A percentile compares a stretch with the other conserved stretches of the same genome.
Conservation (phyloP, 2,113 vertebrate genomes). For the Lagopus muta region DNA sequence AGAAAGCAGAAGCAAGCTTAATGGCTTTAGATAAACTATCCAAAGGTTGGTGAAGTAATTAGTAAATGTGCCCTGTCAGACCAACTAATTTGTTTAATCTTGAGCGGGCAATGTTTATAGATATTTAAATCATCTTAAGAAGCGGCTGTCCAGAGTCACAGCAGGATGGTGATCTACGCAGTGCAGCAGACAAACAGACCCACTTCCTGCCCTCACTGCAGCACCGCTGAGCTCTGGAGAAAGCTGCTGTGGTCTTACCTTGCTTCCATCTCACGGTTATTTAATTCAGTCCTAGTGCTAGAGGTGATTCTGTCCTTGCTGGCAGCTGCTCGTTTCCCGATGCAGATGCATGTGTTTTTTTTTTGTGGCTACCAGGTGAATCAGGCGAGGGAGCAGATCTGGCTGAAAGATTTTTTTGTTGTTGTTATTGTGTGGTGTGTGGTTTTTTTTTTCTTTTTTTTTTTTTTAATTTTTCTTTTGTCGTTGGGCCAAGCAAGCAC, state of each 20-base stretch:
- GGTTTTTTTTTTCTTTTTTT: fast-evolving
- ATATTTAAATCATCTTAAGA: slow-evolving; percentile 42
- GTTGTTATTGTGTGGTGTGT: no score
- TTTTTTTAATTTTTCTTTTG: neutral
- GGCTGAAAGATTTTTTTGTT: neutral
- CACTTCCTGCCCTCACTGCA: neutral
- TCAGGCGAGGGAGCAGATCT: neutral
- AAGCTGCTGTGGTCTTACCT: neutral
- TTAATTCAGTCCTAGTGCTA: neutral
- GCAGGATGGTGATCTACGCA: neutral
- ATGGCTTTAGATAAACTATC: slow-evolving; percentile 29
- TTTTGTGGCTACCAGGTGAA: neutral
- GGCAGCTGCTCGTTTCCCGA: neutral
- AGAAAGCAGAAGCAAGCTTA: slow-evolving; percentile 14
- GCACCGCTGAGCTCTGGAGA: neutral
- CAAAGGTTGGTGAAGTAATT: slow-evolving; percentile 26
- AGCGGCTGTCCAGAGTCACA: neutral
- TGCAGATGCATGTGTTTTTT: neutral
- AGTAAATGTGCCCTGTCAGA: slow-evolving; percentile 16
- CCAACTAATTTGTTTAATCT: slow-evolving; percentile 40
- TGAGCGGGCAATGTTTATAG: slow-evolving; percentile 14
- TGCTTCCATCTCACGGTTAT: neutral
- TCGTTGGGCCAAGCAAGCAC: neutral
- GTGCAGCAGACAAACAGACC: neutral
- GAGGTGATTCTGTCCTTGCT: slow-evolving; percentile 14